A percentile compares a stretch with the other conserved stretches of the same genome.
Evolutionary conservation across 2,797 vertebrate genomes (phyloP).

Genomic region (Telmatherina bonti): DNA sequence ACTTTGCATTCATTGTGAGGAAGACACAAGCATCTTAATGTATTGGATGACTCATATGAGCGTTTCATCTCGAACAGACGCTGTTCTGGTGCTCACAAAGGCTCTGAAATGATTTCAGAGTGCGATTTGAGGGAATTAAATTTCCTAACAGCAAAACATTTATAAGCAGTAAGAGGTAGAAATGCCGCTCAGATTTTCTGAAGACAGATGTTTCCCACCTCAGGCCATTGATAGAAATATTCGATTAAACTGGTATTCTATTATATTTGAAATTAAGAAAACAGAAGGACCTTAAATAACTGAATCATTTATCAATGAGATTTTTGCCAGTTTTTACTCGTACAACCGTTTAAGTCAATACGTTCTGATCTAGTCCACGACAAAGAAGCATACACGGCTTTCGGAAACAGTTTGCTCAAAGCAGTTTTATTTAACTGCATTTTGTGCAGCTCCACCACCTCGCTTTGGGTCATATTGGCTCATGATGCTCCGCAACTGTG

Average conservation of each 20-base stretch:
- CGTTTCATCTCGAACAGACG: conserved; percentile 52
- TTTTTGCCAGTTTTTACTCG: conserved; percentile 26
- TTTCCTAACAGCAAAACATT: conserved; percentile 18
- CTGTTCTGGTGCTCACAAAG: conserved; percentile 35
- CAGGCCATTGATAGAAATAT: conserved; percentile 19
- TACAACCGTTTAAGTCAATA: conserved; percentile 15
- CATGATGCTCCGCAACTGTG: conserved; percentile 74
- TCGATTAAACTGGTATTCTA: conserved; percentile 25
- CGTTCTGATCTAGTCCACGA: conserved; percentile 11
- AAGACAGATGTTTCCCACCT: conserved; percentile 13
- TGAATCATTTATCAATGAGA: conserved; percentile 13
- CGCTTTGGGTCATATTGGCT: conserved; percentile 77
- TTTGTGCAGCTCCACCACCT: conserved; percentile 56
- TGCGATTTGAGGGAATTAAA: conserved; percentile 47
- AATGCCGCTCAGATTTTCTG: conserved; percentile 14
- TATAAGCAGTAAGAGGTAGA: conserved; percentile 8
- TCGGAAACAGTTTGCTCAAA: conserved; percentile 70
- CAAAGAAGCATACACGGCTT: conserved; percentile 50
- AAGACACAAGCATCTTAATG: conserved; percentile 66
- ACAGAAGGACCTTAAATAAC: conserved; percentile 21
- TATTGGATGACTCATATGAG: conserved; percentile 68
- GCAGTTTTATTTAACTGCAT: conserved; percentile 76
- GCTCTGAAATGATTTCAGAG: conserved; percentile 51
- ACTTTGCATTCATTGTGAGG: conserved; percentile 75
- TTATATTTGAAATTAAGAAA: conserved; percentile 20